Evolutionary conservation across 35 echinoderm and acorn worm genomes (phyloP), one percentile per base, ranked within the genome.

Genomic region (Ophiothrix spiculata): DNA sequence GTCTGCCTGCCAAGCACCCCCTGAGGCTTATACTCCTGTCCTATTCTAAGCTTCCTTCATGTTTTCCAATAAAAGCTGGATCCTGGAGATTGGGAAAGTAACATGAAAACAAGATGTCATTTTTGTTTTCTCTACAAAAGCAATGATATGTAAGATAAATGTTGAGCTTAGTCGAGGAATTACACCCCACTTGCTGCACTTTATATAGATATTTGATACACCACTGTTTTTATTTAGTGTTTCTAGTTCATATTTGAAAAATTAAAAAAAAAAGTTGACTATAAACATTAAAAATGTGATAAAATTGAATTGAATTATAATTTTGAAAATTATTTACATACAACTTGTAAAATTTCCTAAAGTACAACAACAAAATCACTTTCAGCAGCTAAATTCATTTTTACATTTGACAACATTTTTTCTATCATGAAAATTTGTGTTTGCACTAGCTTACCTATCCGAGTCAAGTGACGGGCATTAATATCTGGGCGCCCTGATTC

Each of bases 401-500:
- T n/a, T n/a, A n/a, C n/a, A n/a, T n/a, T n/a, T n/a, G n/a, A n/a
- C n/a, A n/a, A n/a, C n/a, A n/a, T n/a, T n/a, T n/a, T n/a, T n/a
- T n/a, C n/a, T n/a, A n/a, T n/a, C n/a, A n/a, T n/a, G n/a, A n/a
- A n/a, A n/a, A n/a, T n/a, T n/a, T n/a, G n/a, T n/a, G 60, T n/a
- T n/a, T 69, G 6, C 23, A 69, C 17, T 15, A 15, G 8, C 17
- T 69, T 69, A 69, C 10, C 60, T 10, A 69, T 69, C 60, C 4
- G 2, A 69, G 25, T 28, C 10, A 69, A 69, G 60, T 69, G 60
- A 69, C 60, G 29, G 29, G 60, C 60, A 69, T 28, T 28, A 15
- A 69, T 69, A 69, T 69, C 60, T 69, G 60, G 60, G 60, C 60
- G 60, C 60, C 60, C 60, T 28, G 60, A 69, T 69, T 69, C 60